Percentiles rank a stretch among this genome's conserved stretches.
phyloP scores from a whole-genome alignment of 2,888 invertebrate genomes.

The Parapristionchus giblindavisi region DNA sequence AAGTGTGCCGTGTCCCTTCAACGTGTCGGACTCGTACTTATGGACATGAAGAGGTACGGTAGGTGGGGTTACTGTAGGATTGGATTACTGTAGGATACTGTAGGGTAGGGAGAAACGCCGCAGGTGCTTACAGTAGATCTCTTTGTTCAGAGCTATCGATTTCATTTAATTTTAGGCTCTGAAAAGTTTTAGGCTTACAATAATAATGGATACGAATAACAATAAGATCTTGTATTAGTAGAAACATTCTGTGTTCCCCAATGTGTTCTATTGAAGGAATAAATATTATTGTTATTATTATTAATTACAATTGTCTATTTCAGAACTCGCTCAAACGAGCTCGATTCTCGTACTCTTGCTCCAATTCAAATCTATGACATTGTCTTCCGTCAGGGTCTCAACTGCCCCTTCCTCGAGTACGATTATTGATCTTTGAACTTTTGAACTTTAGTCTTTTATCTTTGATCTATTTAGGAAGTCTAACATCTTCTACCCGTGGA shows the following conservation, averaged over 20 bases:
- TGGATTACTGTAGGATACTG: background rate
- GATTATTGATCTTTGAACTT: background rate
- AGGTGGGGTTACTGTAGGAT: background rate
- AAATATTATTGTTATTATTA: background rate
- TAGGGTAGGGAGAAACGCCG: too few relatives aligned
- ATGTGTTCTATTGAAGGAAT: background rate
- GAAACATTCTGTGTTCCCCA: too few relatives aligned
- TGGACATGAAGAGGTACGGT: conserved; percentile 51
- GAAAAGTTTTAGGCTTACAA: too few relatives aligned
- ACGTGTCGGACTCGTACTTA: conserved; percentile 59
- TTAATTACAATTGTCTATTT: background rate
- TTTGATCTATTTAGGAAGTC: conserved; percentile 46
- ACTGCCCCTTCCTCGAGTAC: conserved; percentile 60
- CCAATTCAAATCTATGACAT: conserved; percentile 71
- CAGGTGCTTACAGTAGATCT: too few relatives aligned
- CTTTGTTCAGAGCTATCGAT: too few relatives aligned
- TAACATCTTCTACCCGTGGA: conserved; percentile 62
- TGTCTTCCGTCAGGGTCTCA: conserved; percentile 63
- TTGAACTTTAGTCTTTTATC: background rate
- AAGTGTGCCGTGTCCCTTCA: conserved; percentile 57
- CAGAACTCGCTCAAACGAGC: conserved; percentile 54
- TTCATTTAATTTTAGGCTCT: background rate
- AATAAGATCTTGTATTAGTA: too few relatives aligned
- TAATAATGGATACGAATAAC: too few relatives aligned
- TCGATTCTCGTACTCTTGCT: conserved; percentile 60